These are phyloP conservation scores for Athalia rosae DNA, from an alignment of 2,888 invertebrate species.

Conservation along the genomic window DNA sequence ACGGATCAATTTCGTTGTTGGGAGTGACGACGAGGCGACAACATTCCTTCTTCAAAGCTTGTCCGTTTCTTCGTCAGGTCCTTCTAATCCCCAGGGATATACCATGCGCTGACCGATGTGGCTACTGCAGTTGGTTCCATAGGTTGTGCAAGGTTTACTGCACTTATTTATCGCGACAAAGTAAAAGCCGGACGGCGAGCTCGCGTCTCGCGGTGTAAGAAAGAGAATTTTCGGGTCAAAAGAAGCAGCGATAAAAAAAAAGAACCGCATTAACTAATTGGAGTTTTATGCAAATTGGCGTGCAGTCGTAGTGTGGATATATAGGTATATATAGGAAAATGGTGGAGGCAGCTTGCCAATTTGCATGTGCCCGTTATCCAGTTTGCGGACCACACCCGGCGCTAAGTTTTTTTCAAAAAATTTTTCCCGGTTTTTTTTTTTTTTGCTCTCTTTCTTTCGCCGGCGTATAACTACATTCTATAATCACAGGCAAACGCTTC, in stretches of 20 bases:
- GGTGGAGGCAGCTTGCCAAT: slow-evolving; percentile 54
- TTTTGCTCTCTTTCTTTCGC: slow-evolving; percentile 18
- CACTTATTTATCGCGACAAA: slow-evolving; percentile 27
- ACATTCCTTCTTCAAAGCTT: too few relatives aligned
- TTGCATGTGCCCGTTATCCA: slow-evolving; percentile 47
- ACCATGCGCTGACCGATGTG: background rate
- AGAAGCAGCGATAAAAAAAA: slow-evolving; percentile 27
- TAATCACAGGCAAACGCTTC: slow-evolving; percentile 36
- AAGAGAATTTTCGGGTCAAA: slow-evolving; percentile 4
- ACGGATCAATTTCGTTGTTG: too few relatives aligned
- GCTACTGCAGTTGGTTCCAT: background rate
- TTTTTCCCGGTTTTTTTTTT: background rate
- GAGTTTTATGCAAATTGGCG: slow-evolving; percentile 56
- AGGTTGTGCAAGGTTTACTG: background rate
- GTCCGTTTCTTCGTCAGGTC: too few relatives aligned
- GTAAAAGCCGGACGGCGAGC: background rate
- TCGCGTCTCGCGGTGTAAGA: too few relatives aligned
- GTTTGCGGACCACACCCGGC: slow-evolving; percentile 23
- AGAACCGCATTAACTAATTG: slow-evolving; percentile 57
- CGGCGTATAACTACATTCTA: background rate
- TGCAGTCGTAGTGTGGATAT: slow-evolving; percentile 22
- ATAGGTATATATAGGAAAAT: slow-evolving; percentile 9
- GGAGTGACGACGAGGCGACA: too few relatives aligned
- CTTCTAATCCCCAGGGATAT: too few relatives aligned
- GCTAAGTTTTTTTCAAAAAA: slow-evolving; percentile 1